Base-by-base conservation (phyloP, 2,888 invertebrate genomes). In the Tenthredo amoena region DNA sequence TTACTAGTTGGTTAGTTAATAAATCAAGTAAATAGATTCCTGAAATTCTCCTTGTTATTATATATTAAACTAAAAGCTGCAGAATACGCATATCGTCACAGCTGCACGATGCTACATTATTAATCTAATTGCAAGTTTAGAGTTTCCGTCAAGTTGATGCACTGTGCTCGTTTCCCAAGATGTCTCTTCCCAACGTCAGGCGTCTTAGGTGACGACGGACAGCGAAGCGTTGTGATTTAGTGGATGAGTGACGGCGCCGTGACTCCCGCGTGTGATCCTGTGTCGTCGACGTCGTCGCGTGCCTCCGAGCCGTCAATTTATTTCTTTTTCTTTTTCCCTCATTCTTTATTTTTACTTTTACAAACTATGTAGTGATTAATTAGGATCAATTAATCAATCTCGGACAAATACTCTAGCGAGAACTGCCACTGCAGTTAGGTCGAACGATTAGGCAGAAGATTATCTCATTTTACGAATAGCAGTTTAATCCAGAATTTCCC, bases 141-240 rank as follows among this genome's bases (percentile, higher is more conserved):
- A 21, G 76, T 77, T 50, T 77, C 77, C 55, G 77, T 77, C 47
- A 77, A 77, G 40, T 77, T 77, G 77, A 77, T 77, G 77, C 55
- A 50, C 26, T 55, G 77, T 55, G 50, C n/a, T 77, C 31, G 47
- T 77, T 77, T 55, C 47, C 31, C 18, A 77, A 77, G 77, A 77
- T 34, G 77, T 77, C 77, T 50, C 55, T 77, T 3, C 18, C 26
- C 50, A 21, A 55, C 34, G 34, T 77, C 40, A 81, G 34, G 31
- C 40, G 37, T 81, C 40, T 62, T 58, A 81, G 62, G 81, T 81
- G 81, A 81, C 81, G 81, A 81, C 81, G 62, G 81, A 81, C 81
- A 43, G 40, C 5, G 15, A 77, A 50, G 21, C 58, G 58, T 81
- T 18, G 81, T 81, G 81, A 81, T 81, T 81, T 81, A 81, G 81